Conservation (phyloP, 2,797 vertebrate species). For the Gastrophryne carolinensis region DNA sequence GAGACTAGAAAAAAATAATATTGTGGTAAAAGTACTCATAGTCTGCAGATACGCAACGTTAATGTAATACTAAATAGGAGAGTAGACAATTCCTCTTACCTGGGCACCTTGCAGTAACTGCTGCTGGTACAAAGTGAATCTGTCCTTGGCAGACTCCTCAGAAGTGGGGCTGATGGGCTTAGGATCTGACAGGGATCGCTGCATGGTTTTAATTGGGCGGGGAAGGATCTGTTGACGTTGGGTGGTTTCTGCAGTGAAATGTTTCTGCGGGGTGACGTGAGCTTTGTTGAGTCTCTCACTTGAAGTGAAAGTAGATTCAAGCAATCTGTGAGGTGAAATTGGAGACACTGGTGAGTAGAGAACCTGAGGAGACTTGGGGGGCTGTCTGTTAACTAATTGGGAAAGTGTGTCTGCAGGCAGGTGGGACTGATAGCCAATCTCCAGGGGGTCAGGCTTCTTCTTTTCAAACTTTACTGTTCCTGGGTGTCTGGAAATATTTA, state of each 20-base stretch:
- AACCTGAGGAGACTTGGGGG: slow-evolving; percentile 97
- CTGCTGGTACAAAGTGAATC: slow-evolving; percentile 93
- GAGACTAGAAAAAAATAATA: neutral
- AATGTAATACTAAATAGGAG: slow-evolving; percentile 6
- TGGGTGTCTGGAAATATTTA: slow-evolving; percentile 72
- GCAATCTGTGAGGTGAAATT: slow-evolving; percentile 91
- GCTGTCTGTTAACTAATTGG: slow-evolving; percentile 85
- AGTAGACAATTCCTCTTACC: slow-evolving; percentile 71
- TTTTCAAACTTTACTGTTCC: slow-evolving; percentile 87
- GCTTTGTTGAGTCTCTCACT: slow-evolving; percentile 97
- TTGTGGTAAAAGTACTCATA: neutral
- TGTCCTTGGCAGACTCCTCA: slow-evolving; percentile 88
- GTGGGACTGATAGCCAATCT: slow-evolving; percentile 91
- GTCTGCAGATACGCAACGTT: neutral
- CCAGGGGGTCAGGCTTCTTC: slow-evolving; percentile 94
- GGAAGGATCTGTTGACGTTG: slow-evolving; percentile 92
- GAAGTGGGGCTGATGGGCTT: slow-evolving; percentile 98
- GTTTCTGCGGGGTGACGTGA: slow-evolving; percentile 96
- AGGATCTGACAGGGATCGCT: slow-evolving; percentile 96
- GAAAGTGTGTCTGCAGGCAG: slow-evolving; percentile 84
- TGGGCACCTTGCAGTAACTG: slow-evolving; percentile 86
- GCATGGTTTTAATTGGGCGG: slow-evolving; percentile 95
- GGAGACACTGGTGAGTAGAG: slow-evolving; percentile 97
- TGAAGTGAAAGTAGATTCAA: slow-evolving; percentile 91
- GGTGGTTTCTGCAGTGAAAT: slow-evolving; percentile 83